Evolutionary conservation across 2,113 vertebrate genomes (phyloP).

Genomic region (Cynoglossus semilaevis): DNA sequence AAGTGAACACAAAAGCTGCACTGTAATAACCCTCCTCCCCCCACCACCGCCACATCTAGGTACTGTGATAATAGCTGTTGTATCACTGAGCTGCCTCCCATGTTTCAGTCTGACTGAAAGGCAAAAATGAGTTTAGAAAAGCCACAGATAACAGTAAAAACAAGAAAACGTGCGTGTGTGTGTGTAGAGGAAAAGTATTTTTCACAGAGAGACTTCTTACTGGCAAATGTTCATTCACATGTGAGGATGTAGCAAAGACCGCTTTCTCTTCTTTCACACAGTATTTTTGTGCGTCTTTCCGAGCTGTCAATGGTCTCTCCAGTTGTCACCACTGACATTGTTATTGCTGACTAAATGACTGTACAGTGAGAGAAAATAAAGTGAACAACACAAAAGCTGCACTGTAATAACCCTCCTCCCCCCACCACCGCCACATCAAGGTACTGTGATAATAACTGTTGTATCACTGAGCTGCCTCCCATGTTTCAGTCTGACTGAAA

Average conservation of each 20-base stretch:
- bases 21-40: too few species aligned
- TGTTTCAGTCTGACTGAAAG: neutral
- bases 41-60: too few species aligned
- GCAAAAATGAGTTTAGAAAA: slow-evolving; percentile 2
- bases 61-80: too few species aligned
- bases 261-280: too few species aligned
- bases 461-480: neutral
- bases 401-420: neutral
- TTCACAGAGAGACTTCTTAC: neutral
- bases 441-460: too few species aligned
- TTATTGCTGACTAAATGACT: slow-evolving; percentile 51
- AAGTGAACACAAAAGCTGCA: slow-evolving; percentile 38
- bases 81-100: neutral
- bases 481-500: neutral
- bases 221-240: neutral
- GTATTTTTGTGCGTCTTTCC: too few species aligned
- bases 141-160: neutral
- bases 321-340: too few species aligned
- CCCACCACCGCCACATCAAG: too few species aligned
- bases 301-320: neutral
- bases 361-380: slow-evolving; percentile 15
- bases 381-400: slow-evolving; percentile 38
- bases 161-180: neutral
- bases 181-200: neutral
- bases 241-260: slow-evolving; percentile 4